Evolutionary conservation across 2,797 vertebrate species (phyloP).

Genomic region (Schizopygopsis pylzovi): DNA sequence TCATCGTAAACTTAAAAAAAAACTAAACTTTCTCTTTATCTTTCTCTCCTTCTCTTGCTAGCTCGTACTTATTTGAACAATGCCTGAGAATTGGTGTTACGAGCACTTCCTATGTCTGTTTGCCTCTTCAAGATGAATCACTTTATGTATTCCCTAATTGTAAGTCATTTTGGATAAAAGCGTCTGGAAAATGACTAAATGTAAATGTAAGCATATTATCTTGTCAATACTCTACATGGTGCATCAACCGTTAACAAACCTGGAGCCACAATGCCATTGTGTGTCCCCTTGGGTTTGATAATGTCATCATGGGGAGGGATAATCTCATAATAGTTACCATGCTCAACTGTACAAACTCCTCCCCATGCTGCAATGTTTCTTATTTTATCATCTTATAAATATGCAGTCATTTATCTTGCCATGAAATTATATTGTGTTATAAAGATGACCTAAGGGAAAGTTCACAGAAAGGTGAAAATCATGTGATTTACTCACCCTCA

Average conservation of each 20-base stretch:
- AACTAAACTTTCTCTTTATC: too few relatives aligned
- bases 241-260: not conserved
- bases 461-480: not conserved
- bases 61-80: too few relatives aligned
- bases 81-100: too few relatives aligned
- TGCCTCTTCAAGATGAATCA: too few relatives aligned
- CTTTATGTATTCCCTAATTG: too few relatives aligned
- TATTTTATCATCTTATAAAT: not conserved
- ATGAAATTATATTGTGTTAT: not conserved
- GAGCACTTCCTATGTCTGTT: too few relatives aligned
- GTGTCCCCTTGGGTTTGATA: constrained; percentile 48
- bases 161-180: too few relatives aligned
- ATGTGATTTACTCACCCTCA: not conserved
- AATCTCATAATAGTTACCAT: constrained; percentile 56
- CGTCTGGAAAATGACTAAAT: too few relatives aligned
- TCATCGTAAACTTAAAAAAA: too few relatives aligned
- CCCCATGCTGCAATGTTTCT: not conserved
- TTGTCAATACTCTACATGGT: not conserved
- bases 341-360: constrained; percentile 60
- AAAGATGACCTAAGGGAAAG: not conserved
- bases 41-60: too few relatives aligned
- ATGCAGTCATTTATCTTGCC: not conserved
- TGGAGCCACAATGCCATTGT: not conserved
- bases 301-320: constrained; percentile 40
- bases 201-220: not conserved